Percentiles rank a stretch among this genome's conserved stretches.
Conservation (phyloP, 2,888 invertebrate species). For the Litoditis marina region DNA sequence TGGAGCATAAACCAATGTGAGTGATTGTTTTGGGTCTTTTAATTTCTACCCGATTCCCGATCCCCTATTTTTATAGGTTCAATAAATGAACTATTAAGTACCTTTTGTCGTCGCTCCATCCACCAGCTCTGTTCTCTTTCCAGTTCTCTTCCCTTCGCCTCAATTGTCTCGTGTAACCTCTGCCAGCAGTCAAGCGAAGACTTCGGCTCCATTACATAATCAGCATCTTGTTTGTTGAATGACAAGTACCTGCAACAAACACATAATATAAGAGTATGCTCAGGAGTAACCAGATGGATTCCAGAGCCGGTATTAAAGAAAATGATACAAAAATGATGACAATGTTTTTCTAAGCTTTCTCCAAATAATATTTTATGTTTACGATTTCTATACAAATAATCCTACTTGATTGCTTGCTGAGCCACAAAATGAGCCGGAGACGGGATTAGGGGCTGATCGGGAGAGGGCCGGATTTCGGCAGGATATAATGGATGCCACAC, state of each 20-base stretch:
- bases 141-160: slow-evolving; percentile 28
- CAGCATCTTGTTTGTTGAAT: slow-evolving; percentile 39
- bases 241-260: slow-evolving; percentile 39
- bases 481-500: slow-evolving; percentile 61
- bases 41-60: neutral
- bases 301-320: neutral
- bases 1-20: too few species aligned
- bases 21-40: neutral
- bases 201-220: slow-evolving; percentile 45
- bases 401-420: slow-evolving; percentile 46
- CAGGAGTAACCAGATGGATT: neutral
- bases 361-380: neutral
- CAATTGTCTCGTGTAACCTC: slow-evolving; percentile 47
- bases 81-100: too few species aligned
- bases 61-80: neutral
- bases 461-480: slow-evolving; percentile 39
- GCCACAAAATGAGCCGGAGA: slow-evolving; percentile 57
- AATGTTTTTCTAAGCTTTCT: too few species aligned
- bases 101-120: slow-evolving; percentile 51
- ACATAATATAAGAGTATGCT: neutral
- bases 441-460: slow-evolving; percentile 32
- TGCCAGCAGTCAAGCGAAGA: slow-evolving; percentile 51
- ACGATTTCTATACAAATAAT: neutral
- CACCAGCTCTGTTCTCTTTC: slow-evolving; percentile 45
- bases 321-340: slow-evolving; percentile 3